Evolutionary conservation across 1,140 invertebrate genomes (phyloP), one percentile per base, ranked within the genome.

Genomic region (Condylostylus longicornis): DNA sequence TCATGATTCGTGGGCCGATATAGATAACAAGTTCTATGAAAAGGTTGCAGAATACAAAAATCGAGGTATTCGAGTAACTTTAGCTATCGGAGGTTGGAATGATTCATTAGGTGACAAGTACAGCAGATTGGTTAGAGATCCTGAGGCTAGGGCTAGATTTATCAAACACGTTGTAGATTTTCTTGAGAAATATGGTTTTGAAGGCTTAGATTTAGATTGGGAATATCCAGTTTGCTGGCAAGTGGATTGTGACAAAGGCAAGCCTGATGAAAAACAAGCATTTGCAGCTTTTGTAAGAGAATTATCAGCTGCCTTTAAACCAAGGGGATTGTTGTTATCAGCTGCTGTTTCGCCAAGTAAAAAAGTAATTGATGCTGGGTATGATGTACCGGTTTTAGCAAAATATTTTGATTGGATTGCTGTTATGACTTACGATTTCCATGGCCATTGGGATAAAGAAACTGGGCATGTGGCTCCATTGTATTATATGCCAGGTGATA

Each of bases 391-490:
- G 2, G 56, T 64, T 2, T 48, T 88, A 3, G 72, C 71, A 0
- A 63, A 67, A 14, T 76, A 83, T 51, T 64, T 88, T 35, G 81
- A 88, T 54, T 88, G 83, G 78, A 87, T 94, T 45, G 75, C 83
- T 2, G 73, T 91, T 0, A 91, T 91, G 87, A 75, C 77, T 0
- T 91, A 93, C 49, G 86, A 90, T 52, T 89, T 78, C 49, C 85
- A 89, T 47, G 86, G 86, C 0, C 78, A 85, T 47, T 90, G 85
- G 85, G 86, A 90, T 50, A 85, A 86, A 49, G 75, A 77, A 48
- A 89, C 85, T 1, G 86, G 86, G 7, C 85, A 90, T 50, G 74
- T 86, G 2, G 79, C 85, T 2, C 85, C 86, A 1, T 72, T 90
- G 55, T 88, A 84, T 40, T 63, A 63, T 5, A 67, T 77, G 38